Conservation (phyloP, 37 sponge, comb jelly and placozoan species). For the Hormiphora californensis region DNA sequence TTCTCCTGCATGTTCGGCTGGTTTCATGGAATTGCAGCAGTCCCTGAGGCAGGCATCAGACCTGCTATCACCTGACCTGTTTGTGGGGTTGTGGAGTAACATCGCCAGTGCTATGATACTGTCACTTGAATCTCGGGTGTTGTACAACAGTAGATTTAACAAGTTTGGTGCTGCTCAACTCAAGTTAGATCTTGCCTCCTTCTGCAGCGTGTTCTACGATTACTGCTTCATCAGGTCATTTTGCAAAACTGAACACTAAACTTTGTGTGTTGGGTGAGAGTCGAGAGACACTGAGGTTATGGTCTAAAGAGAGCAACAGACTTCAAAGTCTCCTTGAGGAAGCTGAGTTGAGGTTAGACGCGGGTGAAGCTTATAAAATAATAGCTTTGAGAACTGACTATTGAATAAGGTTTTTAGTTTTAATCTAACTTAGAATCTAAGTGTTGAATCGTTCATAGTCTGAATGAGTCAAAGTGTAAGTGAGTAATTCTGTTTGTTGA, state of each 20-base stretch:
- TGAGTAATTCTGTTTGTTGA: no score
- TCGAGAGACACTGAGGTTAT: constrained; percentile 12
- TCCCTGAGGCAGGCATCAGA: background rate
- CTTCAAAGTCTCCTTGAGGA: background rate
- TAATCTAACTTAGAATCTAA: no score
- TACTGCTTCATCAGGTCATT: constrained; percentile 36
- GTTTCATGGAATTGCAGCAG: constrained; percentile 32
- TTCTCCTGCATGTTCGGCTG: constrained; percentile 32
- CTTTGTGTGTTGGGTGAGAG: background rate
- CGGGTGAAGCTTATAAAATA: background rate
- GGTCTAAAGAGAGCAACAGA: background rate
- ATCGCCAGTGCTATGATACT: constrained; percentile 26
- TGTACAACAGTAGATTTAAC: background rate
- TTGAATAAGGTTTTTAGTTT: background rate
- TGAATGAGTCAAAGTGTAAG: no score
- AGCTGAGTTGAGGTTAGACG: background rate
- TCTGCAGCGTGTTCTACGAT: constrained; percentile 32
- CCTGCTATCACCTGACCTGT: background rate
- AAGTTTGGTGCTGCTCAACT: constrained; percentile 6
- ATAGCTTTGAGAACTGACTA: background rate
- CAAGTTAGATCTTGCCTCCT: background rate
- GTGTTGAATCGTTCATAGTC: no score
- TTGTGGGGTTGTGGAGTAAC: constrained; percentile 26
- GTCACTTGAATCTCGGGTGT: background rate
- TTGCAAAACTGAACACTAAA: background rate